Evolutionary conservation across 2,888 invertebrate species (phyloP).

Genomic region (Zelleria hepariella): DNA sequence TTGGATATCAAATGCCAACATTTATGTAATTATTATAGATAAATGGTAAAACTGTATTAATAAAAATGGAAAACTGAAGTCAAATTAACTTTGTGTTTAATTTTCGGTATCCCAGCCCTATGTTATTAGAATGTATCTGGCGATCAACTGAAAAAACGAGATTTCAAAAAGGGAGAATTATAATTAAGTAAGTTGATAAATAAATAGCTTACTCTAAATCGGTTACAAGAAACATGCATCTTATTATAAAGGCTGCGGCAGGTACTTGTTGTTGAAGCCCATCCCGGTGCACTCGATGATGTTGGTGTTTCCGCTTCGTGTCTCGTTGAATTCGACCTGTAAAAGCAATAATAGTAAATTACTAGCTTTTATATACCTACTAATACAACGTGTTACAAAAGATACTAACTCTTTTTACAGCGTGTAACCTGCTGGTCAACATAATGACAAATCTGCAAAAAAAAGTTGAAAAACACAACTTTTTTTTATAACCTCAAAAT

Average conservation of each 20-base stretch:
- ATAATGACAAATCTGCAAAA: no score
- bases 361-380: neutral
- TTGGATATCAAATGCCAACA: neutral
- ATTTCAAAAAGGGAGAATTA: no score
- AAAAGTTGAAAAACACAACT: no score
- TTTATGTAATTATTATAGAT: neutral
- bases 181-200: no score
- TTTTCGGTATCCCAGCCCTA: neutral
- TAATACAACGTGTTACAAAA: neutral
- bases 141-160: no score
- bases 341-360: slow-evolving; percentile 18
- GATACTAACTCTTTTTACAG: neutral
- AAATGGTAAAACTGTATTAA: neutral
- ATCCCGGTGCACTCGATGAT: slow-evolving; percentile 58
- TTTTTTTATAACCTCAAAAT: no score
- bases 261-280: slow-evolving; percentile 31
- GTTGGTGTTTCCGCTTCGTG: slow-evolving; percentile 36
- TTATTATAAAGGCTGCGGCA: slow-evolving; percentile 13
- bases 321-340: slow-evolving; percentile 59
- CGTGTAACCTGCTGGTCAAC: neutral
- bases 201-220: neutral
- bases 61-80: neutral
- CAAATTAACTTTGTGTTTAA: neutral
- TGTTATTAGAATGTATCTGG: no score
- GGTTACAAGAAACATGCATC: neutral